Evolutionary conservation across 2,888 invertebrate genomes (phyloP).

Genomic region (Drosophila vallismaia): DNA sequence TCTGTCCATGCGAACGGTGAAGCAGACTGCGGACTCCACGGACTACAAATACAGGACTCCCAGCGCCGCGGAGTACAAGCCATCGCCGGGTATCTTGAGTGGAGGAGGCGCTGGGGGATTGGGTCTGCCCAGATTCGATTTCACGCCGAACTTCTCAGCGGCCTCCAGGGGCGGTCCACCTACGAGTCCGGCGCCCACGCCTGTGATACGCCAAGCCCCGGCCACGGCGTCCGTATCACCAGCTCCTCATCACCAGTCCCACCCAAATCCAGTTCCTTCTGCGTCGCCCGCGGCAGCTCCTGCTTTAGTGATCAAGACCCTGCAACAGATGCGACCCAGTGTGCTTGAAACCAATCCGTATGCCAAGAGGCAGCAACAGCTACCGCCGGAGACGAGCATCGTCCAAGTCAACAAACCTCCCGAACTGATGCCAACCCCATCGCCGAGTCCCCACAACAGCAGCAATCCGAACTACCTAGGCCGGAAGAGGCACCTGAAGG

Average conservation of each 20-base stretch:
- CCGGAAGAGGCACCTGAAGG: slow-evolving; percentile 78
- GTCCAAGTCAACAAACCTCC: slow-evolving; percentile 25
- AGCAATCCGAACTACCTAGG: slow-evolving; percentile 78
- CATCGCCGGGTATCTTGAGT: slow-evolving; percentile 46
- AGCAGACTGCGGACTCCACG: slow-evolving; percentile 94
- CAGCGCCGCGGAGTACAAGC: slow-evolving; percentile 14
- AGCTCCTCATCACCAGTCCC: slow-evolving; percentile 3
- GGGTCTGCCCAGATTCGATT: slow-evolving; percentile 90
- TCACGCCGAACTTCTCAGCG: slow-evolving; percentile 88
- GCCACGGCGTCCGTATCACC: slow-evolving; percentile 19
- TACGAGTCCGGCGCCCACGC: slow-evolving; percentile 31
- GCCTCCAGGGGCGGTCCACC: slow-evolving; percentile 44
- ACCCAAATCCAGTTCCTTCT: not conserved
- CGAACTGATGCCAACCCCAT: slow-evolving; percentile 19
- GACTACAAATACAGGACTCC: slow-evolving; percentile 83
- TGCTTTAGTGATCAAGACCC: slow-evolving; percentile 60
- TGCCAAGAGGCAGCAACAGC: slow-evolving; percentile 62
- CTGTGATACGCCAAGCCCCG: slow-evolving; percentile 58
- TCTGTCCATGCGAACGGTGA: slow-evolving; percentile 94
- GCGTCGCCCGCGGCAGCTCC: slow-evolving; percentile 16
- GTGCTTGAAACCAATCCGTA: slow-evolving; percentile 80
- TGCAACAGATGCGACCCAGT: slow-evolving; percentile 77
- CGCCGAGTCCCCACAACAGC: slow-evolving; percentile 49
- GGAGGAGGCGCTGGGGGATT: slow-evolving; percentile 32
- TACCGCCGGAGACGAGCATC: slow-evolving; percentile 71